Evolutionary conservation across 1,140 invertebrate genomes (phyloP), one percentile per base, ranked within the genome.

Genomic region (Atta texana): DNA sequence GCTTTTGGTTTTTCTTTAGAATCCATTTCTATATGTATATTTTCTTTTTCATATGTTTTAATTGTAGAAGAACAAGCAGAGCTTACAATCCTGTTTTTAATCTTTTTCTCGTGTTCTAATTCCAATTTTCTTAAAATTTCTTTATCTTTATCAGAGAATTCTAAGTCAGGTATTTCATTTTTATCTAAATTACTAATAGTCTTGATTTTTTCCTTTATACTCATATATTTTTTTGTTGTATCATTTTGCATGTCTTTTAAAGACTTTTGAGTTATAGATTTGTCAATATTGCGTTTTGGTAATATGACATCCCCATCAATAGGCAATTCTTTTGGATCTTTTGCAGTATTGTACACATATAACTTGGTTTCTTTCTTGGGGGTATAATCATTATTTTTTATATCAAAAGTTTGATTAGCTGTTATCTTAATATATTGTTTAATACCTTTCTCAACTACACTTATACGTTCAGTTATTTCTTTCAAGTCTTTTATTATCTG

Each of bases 141-240:
- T 86, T 95, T 94, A 57, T 95, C 94, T 82, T 94, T 95, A 63
- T 93, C 91, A 21, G 94, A 95, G 6, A 95, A 92, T 87, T 94
- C 87, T 53, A 95, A 94, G 77, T 92, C 92, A 68, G 95, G 94
- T 76, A 95, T 92, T 63, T 91, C 39, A 44, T 44, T 86, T 69
- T 91, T 90, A 21, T 90, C 61, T 3, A 81, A 34, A 18, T 66
- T 91, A 14, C 88, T 57, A 69, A 94, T 94, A 1, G 89, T 95
- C 59, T 94, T 92, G n/a, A 95, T 95, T 90, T 95, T 95, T 91
- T 95, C 94, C 63, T 95, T 95, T 0, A 95, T 94, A 78, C 94
- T 95, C 24, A 91, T 84, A 89, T 94, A 94, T 74, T 93, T 94
- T 84, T 86, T 91, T 14, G 88, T 74, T 74, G 78, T 18, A 39